Evolutionary conservation across 2,888 invertebrate genomes (phyloP).

Genomic region (Harmothoe impar): DNA sequence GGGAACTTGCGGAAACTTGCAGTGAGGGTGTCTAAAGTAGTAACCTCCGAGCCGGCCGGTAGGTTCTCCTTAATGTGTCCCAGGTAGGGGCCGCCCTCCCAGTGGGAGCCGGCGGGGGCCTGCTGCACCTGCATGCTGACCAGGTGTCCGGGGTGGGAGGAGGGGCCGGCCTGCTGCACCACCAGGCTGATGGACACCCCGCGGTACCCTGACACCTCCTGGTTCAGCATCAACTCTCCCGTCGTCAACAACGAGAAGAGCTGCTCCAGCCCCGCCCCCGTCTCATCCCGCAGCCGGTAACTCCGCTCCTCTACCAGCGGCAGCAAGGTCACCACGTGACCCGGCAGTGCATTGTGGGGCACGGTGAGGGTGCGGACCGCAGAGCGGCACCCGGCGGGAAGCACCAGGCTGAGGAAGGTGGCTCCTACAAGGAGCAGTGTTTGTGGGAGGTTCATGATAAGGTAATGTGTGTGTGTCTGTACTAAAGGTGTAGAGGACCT

Average conservation of each 20-base stretch:
- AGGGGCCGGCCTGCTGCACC: background rate
- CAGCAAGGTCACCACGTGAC: conserved; percentile 52
- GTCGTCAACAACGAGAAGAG: conserved; percentile 35
- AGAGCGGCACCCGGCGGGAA: background rate
- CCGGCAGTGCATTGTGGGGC: conserved; percentile 50
- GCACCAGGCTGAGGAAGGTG: conserved; percentile 31
- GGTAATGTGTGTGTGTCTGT: background rate
- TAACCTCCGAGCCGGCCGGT: conserved; percentile 24
- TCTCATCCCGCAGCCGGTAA: conserved; percentile 4
- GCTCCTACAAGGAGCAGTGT: conserved; percentile 36
- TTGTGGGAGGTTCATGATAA: conserved; percentile 33
- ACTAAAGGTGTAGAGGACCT: background rate
- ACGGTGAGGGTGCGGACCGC: conserved; percentile 17
- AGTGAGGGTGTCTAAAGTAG: background rate
- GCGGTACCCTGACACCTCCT: background rate
- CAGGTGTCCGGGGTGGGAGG: background rate
- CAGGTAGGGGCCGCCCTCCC: conserved; percentile 44
- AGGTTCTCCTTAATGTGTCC: conserved; percentile 54
- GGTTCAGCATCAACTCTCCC: conserved; percentile 24
- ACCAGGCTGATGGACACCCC: background rate
- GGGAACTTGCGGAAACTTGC: conserved; percentile 24
- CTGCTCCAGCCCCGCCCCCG: background rate
- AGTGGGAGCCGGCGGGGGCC: background rate
- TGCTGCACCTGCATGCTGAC: conserved; percentile 16
- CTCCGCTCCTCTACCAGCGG: background rate